Base-by-base conservation (phyloP, 1,140 invertebrate genomes). In the Contarinia nasturtii region DNA sequence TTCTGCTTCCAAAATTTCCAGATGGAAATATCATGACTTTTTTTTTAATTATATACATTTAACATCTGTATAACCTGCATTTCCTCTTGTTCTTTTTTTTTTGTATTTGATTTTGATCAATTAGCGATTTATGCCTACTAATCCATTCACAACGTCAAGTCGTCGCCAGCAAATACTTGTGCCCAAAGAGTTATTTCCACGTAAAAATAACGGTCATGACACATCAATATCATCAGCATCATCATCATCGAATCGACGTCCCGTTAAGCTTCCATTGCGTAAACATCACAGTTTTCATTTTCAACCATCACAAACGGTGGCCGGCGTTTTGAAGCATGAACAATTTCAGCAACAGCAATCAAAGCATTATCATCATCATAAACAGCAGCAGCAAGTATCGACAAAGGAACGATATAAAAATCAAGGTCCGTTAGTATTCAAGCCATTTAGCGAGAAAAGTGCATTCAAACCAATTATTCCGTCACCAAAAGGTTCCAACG, bases 221-320 rank as follows among this genome's bases (percentile, higher is more conserved):
- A 44, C 61, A 59, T 7, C 59, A 63, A 47, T 54, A 53, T 45
- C 52, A 60, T 41, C 64, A 59, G 51, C 55, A 61, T 53, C 56
- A 58, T 22, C 50, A 43, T 44, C 17, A 44, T 53, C 59, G 60
- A 37, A 55, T 50, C 38, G 59, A 37, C 55, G 54, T 2, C 58
- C 60, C 33, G 54, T 62, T 38, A 57, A 74, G 57, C 67, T 76
- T 52, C 75, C 75, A 1, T 53, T 79, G 20, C 75, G 76, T 56
- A 79, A 79, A 59, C 73, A 75, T 60, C 74, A 77, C 59, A 77
- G 74, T 55, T 77, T 77, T 54, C 76, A 77, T 54, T 79, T 77
- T 49, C 75, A 77, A 63, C 75, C 70, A 21, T 72, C 55, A 64
- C 56, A 63, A 47, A 62, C 58, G 15, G 56, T 58, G 20, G 57